A percentile compares a stretch with the other conserved stretches of the same genome.
Evolutionary conservation across 2,888 invertebrate genomes (phyloP).

Genomic region (Agapostemon virescens): DNA sequence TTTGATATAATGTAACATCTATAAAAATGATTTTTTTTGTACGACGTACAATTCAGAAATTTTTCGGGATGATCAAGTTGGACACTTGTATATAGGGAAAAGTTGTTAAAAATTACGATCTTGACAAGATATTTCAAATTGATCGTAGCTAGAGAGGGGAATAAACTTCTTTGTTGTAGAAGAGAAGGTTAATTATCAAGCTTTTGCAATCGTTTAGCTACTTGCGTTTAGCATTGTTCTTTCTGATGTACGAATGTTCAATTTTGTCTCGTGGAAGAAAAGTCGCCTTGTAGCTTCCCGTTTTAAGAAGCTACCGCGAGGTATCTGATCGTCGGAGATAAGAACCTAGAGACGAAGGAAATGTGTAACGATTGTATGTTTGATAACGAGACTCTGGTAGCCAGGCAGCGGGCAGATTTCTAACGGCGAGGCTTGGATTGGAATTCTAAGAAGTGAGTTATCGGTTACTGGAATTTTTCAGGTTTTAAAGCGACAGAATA

Average conservation of each 20-base stretch:
- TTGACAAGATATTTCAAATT: no score
- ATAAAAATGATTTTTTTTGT: no score
- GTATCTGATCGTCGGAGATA: slow-evolving; percentile 2
- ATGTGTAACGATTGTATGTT: slow-evolving; percentile 25
- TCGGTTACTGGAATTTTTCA: slow-evolving; percentile 22
- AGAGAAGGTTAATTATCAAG: no score
- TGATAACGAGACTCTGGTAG: slow-evolving; percentile 2
- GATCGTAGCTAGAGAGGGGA: no score
- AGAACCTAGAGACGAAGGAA: slow-evolving; percentile 1
- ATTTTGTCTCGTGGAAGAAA: not conserved
- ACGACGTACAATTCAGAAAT: no score
- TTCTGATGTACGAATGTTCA: not conserved
- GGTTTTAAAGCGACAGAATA: slow-evolving; percentile 23
- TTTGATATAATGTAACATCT: no score
- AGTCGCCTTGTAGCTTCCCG: not conserved
- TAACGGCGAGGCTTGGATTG: slow-evolving; percentile 10
- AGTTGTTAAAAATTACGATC: no score
- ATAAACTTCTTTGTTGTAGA: no score
- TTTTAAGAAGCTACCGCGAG: not conserved
- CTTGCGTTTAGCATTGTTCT: no score
- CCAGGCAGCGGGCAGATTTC: slow-evolving; percentile 1
- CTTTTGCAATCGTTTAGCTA: no score
- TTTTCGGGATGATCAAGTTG: no score
- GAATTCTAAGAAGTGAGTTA: slow-evolving; percentile 23
- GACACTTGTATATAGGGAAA: no score